Evolutionary conservation across 2,113 vertebrate species (phyloP).

Genomic region (Pithys albifrons): DNA sequence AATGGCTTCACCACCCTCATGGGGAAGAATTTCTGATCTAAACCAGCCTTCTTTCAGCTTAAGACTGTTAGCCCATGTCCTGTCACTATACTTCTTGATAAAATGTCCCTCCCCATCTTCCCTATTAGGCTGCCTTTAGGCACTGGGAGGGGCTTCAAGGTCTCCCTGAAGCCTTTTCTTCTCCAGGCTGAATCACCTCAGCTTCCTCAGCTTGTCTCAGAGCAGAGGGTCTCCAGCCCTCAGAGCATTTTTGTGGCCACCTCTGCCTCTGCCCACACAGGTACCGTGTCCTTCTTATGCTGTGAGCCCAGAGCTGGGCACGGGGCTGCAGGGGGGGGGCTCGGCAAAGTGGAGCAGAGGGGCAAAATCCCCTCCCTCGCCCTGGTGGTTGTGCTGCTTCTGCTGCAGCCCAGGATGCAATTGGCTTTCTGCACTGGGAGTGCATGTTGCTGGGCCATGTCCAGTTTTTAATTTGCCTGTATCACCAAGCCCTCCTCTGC

Average conservation of each 20-base stretch:
- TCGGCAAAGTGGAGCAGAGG: not conserved
- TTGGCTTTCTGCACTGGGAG: not conserved
- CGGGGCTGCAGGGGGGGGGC: not conserved
- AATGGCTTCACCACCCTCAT: no score
- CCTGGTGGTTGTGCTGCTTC: not conserved
- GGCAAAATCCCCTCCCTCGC: not conserved
- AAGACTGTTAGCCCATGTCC: not conserved
- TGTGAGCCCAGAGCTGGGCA: not conserved
- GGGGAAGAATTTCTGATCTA: not conserved
- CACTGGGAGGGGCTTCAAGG: not conserved
- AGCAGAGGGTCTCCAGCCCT: no score
- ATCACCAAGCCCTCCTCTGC: not conserved
- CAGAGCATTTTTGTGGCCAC: not conserved
- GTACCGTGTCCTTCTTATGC: not conserved
- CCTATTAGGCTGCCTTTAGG: not conserved
- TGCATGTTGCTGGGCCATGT: not conserved
- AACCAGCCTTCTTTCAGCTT: not conserved
- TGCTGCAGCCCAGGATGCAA: not conserved
- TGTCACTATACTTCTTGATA: not conserved
- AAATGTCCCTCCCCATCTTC: not conserved
- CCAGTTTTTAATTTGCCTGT: not conserved
- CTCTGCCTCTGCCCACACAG: not conserved
- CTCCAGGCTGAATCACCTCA: not conserved
- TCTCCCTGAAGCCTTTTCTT: not conserved
- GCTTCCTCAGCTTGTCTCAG: not conserved